Evolutionary conservation across 2,797 vertebrate genomes (phyloP).

Genomic region (Urophycis tenuis): DNA sequence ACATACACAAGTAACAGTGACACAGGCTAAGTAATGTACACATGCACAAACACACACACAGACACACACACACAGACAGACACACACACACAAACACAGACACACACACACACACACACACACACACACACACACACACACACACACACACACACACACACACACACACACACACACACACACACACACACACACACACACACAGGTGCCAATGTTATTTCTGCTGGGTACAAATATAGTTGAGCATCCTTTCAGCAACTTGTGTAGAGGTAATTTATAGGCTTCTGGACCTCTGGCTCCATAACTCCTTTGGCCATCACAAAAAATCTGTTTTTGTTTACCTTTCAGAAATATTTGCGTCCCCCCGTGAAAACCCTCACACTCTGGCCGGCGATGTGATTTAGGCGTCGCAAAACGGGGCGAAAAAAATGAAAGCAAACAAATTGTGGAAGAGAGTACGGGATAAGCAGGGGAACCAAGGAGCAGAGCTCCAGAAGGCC

Average conservation of each 20-base stretch:
- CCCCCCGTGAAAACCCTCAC: background rate
- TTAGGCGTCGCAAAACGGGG: background rate
- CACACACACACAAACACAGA: slow-evolving; percentile 1
- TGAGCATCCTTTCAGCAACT: background rate
- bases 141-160: slow-evolving; percentile 6
- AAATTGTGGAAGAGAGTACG: background rate
- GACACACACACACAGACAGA: background rate
- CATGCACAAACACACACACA: background rate
- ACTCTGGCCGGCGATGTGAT: background rate
- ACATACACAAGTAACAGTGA: too few relatives aligned
- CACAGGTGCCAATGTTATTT: background rate
- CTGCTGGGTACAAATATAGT: background rate
- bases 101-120: slow-evolving; percentile 1
- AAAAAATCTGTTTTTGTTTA: background rate
- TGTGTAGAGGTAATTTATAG: background rate
- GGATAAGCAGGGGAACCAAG: background rate
- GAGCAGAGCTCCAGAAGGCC: background rate
- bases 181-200: slow-evolving; percentile 4
- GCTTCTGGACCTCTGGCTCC: background rate
- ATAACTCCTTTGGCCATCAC: background rate
- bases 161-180: slow-evolving; percentile 11
- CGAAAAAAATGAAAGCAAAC: background rate
- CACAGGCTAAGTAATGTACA: too few relatives aligned
- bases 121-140: slow-evolving; percentile 8
- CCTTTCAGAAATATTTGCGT: background rate